Base-by-base conservation (phyloP, 1,140 invertebrate species). In the Papilio xuthus region DNA sequence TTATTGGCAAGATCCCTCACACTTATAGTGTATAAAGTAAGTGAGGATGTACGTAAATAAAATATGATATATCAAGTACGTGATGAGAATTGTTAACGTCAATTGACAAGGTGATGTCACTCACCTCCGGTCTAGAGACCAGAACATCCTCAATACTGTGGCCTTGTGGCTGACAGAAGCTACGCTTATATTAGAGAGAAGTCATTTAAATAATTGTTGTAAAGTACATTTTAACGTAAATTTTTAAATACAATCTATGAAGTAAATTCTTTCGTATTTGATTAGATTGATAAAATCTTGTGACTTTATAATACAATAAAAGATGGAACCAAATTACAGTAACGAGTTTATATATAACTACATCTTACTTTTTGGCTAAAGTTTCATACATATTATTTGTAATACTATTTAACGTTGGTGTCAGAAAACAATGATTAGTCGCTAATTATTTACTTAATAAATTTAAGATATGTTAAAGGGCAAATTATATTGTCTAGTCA, bases 71-170 rank as follows among this genome's bases (percentile, higher is more conserved):
- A 4, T 50, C 13, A 67, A 12, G 71, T 73, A 73, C 71, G 71
- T 73, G 71, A 73, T 42, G 13, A n/a, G 42, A n/a, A 23, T 47
- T 47, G 71, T 26, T 28, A 23, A 73, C 23, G 20, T 71, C 7
- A 70, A 41, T 70, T 9, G 2, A 10, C 37, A 42, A 70, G 69
- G 42, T 42, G 10, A 47, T 26, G 71, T 73, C 71, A 73, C 37
- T 73, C 42, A 73, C 71, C 71, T 73, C 42, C 42, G 41, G 42
- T 73, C 23, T 73, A 18, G 42, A 50, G 37, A 50, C 23, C 42
- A 23, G 20, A 50, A 71, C 69, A 50, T 73, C 71, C 71, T 73
- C 42, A 44, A 73, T 9, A 71, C 15, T 12, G 44, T 26, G 71
- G 47, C 71, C 71, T 73, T 42, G 69, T 71, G 13, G 9, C 6